phyloP scores from a whole-genome alignment of 2,797 vertebrate genomes.

The Coilia nasus region DNA sequence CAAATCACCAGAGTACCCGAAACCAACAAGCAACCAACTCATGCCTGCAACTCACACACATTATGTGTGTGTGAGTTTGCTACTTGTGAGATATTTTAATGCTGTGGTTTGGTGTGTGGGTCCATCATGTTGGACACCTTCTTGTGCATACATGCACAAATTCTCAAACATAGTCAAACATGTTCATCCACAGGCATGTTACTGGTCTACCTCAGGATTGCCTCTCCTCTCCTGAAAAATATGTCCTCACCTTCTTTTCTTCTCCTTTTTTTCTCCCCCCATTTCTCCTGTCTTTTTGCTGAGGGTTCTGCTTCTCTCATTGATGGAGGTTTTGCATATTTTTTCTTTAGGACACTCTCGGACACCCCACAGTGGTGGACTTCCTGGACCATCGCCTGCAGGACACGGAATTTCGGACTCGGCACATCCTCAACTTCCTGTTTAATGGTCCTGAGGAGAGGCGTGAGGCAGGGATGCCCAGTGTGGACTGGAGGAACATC shows the following conservation, averaged over 20 bases:
- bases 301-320: neutral
- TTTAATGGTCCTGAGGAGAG: conserved; percentile 70
- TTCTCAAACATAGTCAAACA: neutral
- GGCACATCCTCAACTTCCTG: conserved; percentile 87
- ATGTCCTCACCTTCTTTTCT: no score
- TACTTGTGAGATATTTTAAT: no score
- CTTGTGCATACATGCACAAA: no score
- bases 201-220: no score
- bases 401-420: conserved; percentile 74
- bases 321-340: neutral
- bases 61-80: no score
- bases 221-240: no score
- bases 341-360: conserved; percentile 81
- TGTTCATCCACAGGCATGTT: no score
- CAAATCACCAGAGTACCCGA: no score
- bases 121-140: no score
- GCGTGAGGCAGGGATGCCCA: conserved; percentile 65
- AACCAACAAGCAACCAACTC: no score
- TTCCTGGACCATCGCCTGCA: conserved; percentile 81
- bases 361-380: conserved; percentile 84
- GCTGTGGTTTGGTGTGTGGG: no score
- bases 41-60: no score
- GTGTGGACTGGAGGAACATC: conserved; percentile 87
- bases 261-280: neutral
- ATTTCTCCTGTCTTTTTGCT: neutral